These are phyloP conservation scores for Apodemus agrarius DNA, from an alignment of 2,797 vertebrate species.

Conservation along the genomic window DNA sequence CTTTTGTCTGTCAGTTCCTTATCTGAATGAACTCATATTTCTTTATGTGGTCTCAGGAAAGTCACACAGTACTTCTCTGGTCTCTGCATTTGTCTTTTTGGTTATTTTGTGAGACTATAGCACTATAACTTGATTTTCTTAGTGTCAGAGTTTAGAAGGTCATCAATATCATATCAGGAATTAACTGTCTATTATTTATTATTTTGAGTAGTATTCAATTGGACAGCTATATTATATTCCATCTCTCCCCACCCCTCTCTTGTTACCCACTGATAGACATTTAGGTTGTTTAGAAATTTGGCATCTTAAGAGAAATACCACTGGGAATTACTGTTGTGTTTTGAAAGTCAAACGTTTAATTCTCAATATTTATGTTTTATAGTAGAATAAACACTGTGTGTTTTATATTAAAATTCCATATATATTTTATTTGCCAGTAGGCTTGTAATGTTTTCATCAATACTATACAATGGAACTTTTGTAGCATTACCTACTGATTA, in stretches of 20 bases:
- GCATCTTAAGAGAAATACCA: not conserved
- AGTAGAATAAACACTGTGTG: not conserved
- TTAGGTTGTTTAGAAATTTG: not conserved
- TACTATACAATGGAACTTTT: not conserved
- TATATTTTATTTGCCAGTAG: not conserved
- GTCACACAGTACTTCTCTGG: not conserved
- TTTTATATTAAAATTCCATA: not conserved
- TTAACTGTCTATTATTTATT: not conserved
- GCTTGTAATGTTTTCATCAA: not conserved
- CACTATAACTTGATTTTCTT: not conserved
- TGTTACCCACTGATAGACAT: not conserved
- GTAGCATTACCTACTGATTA: not conserved
- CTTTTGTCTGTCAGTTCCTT: not conserved
- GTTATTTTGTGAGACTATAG: not conserved
- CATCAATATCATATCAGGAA: not conserved
- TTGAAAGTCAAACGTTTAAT: slow-evolving; percentile 26
- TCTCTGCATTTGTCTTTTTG: not conserved
- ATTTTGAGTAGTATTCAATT: not conserved
- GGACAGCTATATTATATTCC: not conserved
- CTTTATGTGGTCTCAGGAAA: not conserved
- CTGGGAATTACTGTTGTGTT: not conserved
- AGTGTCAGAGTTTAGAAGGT: not conserved
- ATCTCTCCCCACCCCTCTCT: not conserved
- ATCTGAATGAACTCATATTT: not conserved
- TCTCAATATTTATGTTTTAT: not conserved